phyloP scores from a whole-genome alignment of 2,797 vertebrate genomes.

The Sciaenops ocellatus region DNA sequence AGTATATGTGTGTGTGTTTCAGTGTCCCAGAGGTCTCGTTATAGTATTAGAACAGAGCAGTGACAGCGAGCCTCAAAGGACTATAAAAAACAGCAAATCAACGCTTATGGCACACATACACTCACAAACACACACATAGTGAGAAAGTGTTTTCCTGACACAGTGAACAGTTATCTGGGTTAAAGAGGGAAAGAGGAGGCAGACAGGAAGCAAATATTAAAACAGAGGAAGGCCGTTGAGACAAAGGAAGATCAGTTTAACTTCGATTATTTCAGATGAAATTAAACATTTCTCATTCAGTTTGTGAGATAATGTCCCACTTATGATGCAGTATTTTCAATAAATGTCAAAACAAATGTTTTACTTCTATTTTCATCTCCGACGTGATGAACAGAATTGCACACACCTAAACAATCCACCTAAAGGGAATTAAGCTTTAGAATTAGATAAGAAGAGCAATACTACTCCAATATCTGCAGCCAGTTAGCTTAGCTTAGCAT shows the following conservation, averaged over 20 bases:
- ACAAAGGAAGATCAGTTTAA: constrained; percentile 2
- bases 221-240: constrained; percentile 16
- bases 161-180: constrained; percentile 66
- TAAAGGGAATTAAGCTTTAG: neutral
- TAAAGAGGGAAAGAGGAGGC: constrained; percentile 29
- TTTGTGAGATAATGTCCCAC: constrained; percentile 5
- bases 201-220: constrained; percentile 42
- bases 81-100: constrained; percentile 61
- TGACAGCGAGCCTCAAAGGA: constrained; percentile 67
- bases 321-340: constrained; percentile 6
- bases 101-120: constrained; percentile 37
- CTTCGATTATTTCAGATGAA: constrained; percentile 11
- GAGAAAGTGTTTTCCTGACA: constrained; percentile 45
- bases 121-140: constrained; percentile 5
- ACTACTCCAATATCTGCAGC: too few relatives aligned
- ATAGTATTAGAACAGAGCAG: constrained; percentile 67
- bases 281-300: constrained; percentile 16
- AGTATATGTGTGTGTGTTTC: constrained; percentile 27
- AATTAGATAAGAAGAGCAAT: neutral
- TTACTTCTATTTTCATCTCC: neutral
- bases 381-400: neutral
- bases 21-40: constrained; percentile 66
- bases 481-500: neutral
- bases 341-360: neutral
- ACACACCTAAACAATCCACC: neutral